Evolutionary conservation across 2,888 invertebrate species (phyloP).

Genomic region (Apantesis nais): DNA sequence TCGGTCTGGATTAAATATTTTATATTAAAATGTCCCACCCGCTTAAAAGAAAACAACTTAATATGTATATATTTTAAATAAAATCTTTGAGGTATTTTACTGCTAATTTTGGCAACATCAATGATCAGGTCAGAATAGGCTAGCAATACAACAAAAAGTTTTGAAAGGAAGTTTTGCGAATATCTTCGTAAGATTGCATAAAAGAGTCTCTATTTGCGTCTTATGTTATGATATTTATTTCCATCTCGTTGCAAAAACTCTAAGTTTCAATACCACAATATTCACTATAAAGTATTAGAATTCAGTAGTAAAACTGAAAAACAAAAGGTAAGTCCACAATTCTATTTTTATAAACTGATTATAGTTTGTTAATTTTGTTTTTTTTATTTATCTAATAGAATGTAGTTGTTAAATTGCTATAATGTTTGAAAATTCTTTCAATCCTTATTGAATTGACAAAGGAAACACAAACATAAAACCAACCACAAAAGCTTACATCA

Average conservation of each 20-base stretch:
- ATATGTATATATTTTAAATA: too few species aligned
- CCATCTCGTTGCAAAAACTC: background rate
- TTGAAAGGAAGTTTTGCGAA: background rate
- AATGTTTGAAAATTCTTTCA: background rate
- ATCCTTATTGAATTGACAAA: background rate
- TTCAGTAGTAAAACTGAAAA: background rate
- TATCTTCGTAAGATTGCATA: too few species aligned
- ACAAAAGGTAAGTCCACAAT: background rate
- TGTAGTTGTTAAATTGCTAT: too few species aligned
- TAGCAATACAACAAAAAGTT: background rate
- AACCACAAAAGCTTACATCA: background rate
- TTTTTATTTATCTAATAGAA: too few species aligned
- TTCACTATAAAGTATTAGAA: background rate
- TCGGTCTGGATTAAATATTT: too few species aligned
- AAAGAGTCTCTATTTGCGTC: too few species aligned
- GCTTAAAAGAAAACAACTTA: too few species aligned
- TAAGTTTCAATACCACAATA: background rate
- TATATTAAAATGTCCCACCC: too few species aligned
- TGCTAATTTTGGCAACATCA: background rate
- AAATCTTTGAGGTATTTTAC: background rate
- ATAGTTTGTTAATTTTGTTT: too few species aligned
- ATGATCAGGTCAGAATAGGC: background rate
- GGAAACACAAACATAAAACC: background rate
- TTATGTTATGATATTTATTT: background rate
- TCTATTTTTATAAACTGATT: background rate